Evolutionary conservation across 1,140 invertebrate genomes (phyloP).

Genomic region (Aethina tumida): DNA sequence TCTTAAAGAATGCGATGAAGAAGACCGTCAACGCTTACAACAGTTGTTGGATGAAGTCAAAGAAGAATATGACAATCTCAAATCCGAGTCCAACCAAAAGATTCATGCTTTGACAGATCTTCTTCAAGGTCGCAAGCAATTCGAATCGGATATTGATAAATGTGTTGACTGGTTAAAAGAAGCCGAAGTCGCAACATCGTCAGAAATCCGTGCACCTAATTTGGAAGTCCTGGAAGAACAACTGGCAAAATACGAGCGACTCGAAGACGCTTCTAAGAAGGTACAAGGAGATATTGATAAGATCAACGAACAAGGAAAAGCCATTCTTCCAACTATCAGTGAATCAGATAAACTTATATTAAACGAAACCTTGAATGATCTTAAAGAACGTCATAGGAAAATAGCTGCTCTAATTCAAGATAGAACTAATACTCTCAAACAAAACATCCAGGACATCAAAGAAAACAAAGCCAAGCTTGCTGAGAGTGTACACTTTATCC

Average conservation of each 20-base stretch:
- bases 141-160: slow-evolving; percentile 70
- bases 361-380: slow-evolving; percentile 63
- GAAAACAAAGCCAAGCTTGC: slow-evolving; percentile 66
- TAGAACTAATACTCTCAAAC: slow-evolving; percentile 57
- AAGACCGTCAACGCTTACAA: slow-evolving; percentile 55
- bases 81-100: slow-evolving; percentile 62
- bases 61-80: slow-evolving; percentile 57
- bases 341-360: slow-evolving; percentile 75
- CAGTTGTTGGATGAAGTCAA: slow-evolving; percentile 55
- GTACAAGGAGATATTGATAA: slow-evolving; percentile 61
- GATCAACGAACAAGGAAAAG: slow-evolving; percentile 67
- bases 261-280: slow-evolving; percentile 63
- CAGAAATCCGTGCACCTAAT: slow-evolving; percentile 65
- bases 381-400: slow-evolving; percentile 65
- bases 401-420: slow-evolving; percentile 67
- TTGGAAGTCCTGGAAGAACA: slow-evolving; percentile 77
- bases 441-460: slow-evolving; percentile 68
- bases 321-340: slow-evolving; percentile 67
- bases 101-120: slow-evolving; percentile 61
- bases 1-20: slow-evolving; percentile 69
- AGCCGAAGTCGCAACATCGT: slow-evolving; percentile 72
- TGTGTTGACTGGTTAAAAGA: slow-evolving; percentile 79
- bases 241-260: slow-evolving; percentile 68
- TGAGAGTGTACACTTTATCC: slow-evolving; percentile 69
- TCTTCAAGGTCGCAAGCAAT: slow-evolving; percentile 61